These are phyloP conservation scores for Microctonus hyperodae DNA, from an alignment of 2,888 invertebrate genomes.

Conservation along the genomic window DNA sequence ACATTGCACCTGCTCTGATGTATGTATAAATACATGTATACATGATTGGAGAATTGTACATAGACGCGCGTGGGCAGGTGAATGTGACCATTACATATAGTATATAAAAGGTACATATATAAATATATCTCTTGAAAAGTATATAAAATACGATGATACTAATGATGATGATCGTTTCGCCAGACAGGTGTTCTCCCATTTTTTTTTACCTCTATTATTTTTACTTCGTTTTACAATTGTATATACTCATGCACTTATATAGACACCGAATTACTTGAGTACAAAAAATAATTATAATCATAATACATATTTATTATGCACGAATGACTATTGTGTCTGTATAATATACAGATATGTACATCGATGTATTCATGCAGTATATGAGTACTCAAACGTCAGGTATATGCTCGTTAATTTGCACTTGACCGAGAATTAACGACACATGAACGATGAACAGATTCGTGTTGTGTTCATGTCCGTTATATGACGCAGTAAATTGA, in stretches of 20 bases:
- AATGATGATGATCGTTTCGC: slow-evolving; percentile 5
- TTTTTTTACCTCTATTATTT: slow-evolving; percentile 6
- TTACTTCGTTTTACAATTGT: neutral
- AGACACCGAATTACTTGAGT: slow-evolving; percentile 2
- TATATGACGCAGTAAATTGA: slow-evolving; percentile 8
- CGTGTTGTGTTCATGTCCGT: neutral
- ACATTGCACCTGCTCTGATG: slow-evolving; percentile 22
- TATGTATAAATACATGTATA: neutral
- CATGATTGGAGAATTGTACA: slow-evolving; percentile 3
- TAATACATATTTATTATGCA: too few species aligned
- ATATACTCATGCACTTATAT: slow-evolving; percentile 1
- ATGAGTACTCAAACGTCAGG: slow-evolving; percentile 24
- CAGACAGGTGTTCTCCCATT: slow-evolving; percentile 1
- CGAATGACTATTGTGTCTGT: too few species aligned
- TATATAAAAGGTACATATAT: neutral
- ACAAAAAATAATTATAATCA: too few species aligned
- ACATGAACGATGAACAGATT: neutral
- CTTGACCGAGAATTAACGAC: slow-evolving; percentile 31
- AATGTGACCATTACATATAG: slow-evolving; percentile 6
- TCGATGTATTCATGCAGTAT: slow-evolving; percentile 23
- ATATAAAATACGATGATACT: slow-evolving; percentile 3
- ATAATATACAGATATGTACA: too few species aligned
- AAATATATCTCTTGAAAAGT: too few species aligned
- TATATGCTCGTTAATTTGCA: slow-evolving; percentile 31
- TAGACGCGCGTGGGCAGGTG: slow-evolving; percentile 32